Evolutionary conservation across 2,888 invertebrate species (phyloP), one percentile per base, ranked within the genome.

Genomic region (Gisinianus flammeolus): DNA sequence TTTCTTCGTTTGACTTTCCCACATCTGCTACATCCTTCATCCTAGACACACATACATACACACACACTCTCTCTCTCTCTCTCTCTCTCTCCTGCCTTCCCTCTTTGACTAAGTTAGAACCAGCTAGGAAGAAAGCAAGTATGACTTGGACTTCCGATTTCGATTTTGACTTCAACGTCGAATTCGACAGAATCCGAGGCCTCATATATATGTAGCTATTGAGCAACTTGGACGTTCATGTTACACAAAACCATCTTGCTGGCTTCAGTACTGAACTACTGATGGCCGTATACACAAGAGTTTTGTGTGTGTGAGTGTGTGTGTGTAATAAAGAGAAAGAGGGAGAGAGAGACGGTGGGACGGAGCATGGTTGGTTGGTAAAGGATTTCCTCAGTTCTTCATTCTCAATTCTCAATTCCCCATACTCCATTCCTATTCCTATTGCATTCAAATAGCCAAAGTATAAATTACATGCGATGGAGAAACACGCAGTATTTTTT

Each of bases 391-490:
- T 44, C 44, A 19, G 44, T 44, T 19, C 16, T 44, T 19, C 16
- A 44, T 44, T 44, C 44, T 6, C 44, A 44, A 44, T 44, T 44
- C 44, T 19, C 44, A 2, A 44, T 44, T 1, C 44, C 19, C 44
- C 44, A 44, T 44, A 2, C 44, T 44, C 44, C 44, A 44, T 44
- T 1, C 44, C 44, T 44, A 12, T 44, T n/a, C 68, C 35, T n/a
- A 24, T 35, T 68, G 10, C 68, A 68, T 68, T 68, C 68, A 68
- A 68, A 68, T 68, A 24, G 68, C 35, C 31, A 68, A 44, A 31
- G 68, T 68, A 68, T 68, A 68, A 68, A 68, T 68, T 68, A 68
- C 35, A 68, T 68, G 26, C 24, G 68, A 68, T 44, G 68, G 35
- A 68, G 68, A 68, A 68, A 68, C 68, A 68, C 44, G 33, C 31